Percentiles rank a stretch among this genome's conserved stretches.
phyloP scores from a whole-genome alignment of 2,113 vertebrate genomes.

The Xiphorhynchus elegans region DNA sequence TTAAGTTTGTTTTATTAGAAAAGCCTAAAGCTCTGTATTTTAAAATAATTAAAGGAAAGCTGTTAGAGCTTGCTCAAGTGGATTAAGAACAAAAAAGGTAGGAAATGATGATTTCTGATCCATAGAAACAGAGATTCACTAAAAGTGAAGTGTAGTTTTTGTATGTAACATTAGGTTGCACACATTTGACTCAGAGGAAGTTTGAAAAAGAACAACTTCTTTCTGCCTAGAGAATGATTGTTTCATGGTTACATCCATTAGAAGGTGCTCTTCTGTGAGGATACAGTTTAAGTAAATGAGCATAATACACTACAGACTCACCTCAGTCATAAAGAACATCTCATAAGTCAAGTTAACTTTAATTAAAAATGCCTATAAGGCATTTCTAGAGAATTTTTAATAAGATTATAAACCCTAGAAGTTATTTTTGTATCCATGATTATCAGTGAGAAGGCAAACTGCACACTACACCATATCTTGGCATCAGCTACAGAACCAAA shows the following conservation, averaged over 20 bases:
- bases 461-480: not conserved
- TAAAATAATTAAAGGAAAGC: not conserved
- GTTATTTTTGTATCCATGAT: not conserved
- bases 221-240: rapidly evolving
- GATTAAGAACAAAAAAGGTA: not conserved
- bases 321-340: not conserved
- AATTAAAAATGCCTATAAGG: not conserved
- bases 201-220: not conserved
- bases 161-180: not conserved
- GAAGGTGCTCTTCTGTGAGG: not conserved
- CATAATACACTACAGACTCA: not conserved
- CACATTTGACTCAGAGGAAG: not conserved
- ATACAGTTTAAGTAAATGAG: not conserved
- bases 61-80: not conserved
- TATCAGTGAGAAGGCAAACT: not conserved
- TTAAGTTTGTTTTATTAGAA: not conserved
- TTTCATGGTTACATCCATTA: not conserved
- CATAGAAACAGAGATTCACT: not conserved
- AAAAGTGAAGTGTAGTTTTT: not conserved
- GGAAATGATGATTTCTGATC: not conserved
- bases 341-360: not conserved
- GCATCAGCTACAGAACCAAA: not conserved
- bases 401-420: not conserved
- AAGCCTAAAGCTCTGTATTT: not conserved
- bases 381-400: not conserved